phyloP scores from a whole-genome alignment of 2,113 vertebrate species.

The Camelus dromedarius region DNA sequence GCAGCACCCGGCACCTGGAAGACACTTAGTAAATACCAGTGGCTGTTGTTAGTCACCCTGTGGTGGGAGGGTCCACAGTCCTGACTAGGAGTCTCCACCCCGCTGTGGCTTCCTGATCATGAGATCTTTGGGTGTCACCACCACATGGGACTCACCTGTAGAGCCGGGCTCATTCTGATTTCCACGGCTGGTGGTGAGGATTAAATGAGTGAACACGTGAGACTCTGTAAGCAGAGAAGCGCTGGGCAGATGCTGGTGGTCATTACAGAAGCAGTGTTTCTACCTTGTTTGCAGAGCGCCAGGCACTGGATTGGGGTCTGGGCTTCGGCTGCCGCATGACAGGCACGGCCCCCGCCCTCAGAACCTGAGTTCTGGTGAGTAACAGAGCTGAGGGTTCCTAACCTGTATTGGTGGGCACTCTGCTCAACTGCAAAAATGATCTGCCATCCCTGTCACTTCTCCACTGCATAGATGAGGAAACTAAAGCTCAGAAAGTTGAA shows the following conservation, averaged over 20 bases:
- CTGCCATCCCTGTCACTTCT: neutral
- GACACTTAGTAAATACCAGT: fast-evolving
- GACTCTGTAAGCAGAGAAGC: neutral
- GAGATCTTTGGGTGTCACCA: neutral
- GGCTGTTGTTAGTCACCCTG: neutral
- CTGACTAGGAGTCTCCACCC: neutral
- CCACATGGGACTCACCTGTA: neutral
- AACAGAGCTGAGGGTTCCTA: neutral
- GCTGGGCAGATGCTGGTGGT: too few relatives aligned
- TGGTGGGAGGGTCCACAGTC: fast-evolving
- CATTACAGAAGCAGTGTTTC: fast-evolving
- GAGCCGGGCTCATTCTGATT: neutral
- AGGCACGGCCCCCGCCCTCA: neutral
- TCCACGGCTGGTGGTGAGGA: neutral
- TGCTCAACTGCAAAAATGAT: too few relatives aligned
- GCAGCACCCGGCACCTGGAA: fast-evolving
- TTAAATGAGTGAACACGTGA: fast-evolving
- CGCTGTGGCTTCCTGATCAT: neutral
- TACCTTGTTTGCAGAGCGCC: fast-evolving
- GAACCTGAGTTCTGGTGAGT: neutral
- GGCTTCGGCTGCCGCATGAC: too few relatives aligned
- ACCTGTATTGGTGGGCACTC: fast-evolving
- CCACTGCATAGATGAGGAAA: neutral
- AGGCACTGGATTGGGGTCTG: fast-evolving
- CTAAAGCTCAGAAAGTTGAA: neutral